A percentile compares a stretch with the other conserved stretches of the same genome.
Evolutionary conservation across 2,888 invertebrate genomes (phyloP).

Genomic region (Rhingia rostrata): DNA sequence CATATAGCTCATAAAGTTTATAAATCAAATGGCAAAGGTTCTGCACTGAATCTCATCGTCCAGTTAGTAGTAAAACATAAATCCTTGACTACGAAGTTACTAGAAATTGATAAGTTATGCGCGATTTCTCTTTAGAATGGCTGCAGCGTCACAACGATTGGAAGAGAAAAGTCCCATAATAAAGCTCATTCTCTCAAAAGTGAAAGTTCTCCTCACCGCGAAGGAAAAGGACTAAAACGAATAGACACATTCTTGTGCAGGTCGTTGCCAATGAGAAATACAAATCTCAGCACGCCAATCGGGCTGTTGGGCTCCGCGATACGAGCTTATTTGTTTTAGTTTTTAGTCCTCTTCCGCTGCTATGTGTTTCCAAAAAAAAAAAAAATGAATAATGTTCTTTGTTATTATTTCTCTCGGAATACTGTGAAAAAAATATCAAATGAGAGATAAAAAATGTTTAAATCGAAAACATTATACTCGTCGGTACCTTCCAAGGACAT

Average conservation of each 20-base stretch:
- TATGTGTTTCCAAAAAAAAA: not conserved
- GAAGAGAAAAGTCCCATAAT: constrained; percentile 28
- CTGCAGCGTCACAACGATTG: too few relatives aligned
- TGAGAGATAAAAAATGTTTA: constrained; percentile 8
- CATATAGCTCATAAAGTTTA: too few relatives aligned
- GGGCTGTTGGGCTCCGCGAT: constrained; percentile 39
- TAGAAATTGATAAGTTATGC: too few relatives aligned
- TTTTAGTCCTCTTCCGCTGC: constrained; percentile 50
- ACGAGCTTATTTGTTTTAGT: constrained; percentile 49
- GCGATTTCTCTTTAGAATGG: too few relatives aligned
- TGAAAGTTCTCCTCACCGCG: constrained; percentile 53
- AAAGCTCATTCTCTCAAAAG: constrained; percentile 50
- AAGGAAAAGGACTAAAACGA: not conserved
- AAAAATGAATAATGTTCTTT: not conserved
- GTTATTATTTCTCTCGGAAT: not conserved
- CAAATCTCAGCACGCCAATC: constrained; percentile 35
- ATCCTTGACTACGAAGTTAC: too few relatives aligned
- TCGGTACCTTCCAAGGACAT: constrained; percentile 58
- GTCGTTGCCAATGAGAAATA: constrained; percentile 51
- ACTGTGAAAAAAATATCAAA: not conserved
- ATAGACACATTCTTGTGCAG: constrained; percentile 30
- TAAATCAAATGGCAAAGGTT: too few relatives aligned
- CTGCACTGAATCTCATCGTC: too few relatives aligned
- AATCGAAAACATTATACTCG: not conserved
- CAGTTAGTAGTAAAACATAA: too few relatives aligned